Percentiles rank a stretch among this genome's conserved stretches.
phyloP scores from a whole-genome alignment of 1,140 invertebrate genomes.

The Hylyphantes graminicola region DNA sequence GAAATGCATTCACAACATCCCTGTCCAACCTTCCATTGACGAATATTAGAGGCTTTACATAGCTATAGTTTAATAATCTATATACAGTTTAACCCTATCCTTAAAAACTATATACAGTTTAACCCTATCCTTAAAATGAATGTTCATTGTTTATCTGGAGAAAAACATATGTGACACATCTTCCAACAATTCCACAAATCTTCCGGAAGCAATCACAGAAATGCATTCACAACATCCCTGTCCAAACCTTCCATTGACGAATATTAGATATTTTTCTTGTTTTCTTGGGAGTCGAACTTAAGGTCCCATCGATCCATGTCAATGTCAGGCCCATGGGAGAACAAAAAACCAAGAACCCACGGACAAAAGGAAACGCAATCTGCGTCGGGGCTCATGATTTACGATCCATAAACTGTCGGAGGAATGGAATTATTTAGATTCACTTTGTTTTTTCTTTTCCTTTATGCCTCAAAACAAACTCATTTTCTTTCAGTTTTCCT shows the following conservation, averaged over 20 bases:
- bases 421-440: constrained; percentile 47
- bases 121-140: too few species aligned
- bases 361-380: constrained; percentile 32
- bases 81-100: too few species aligned
- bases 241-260: constrained; percentile 1
- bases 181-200: too few species aligned
- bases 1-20: too few species aligned
- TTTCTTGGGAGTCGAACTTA: not conserved
- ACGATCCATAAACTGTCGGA: constrained; percentile 38
- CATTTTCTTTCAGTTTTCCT: too few species aligned
- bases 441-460: constrained; percentile 32
- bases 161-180: too few species aligned
- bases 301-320: constrained; percentile 20
- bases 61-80: too few species aligned
- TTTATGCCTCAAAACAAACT: not conserved
- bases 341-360: not conserved
- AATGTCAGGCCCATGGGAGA: constrained; percentile 1
- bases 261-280: constrained; percentile 15
- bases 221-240: not conserved
- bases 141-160: too few species aligned
- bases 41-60: too few species aligned
- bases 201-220: too few species aligned
- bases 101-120: too few species aligned
- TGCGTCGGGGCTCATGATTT: constrained; percentile 35
- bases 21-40: not conserved